Base-by-base conservation (phyloP, 2,113 vertebrate genomes). In the Pavo muticus region DNA sequence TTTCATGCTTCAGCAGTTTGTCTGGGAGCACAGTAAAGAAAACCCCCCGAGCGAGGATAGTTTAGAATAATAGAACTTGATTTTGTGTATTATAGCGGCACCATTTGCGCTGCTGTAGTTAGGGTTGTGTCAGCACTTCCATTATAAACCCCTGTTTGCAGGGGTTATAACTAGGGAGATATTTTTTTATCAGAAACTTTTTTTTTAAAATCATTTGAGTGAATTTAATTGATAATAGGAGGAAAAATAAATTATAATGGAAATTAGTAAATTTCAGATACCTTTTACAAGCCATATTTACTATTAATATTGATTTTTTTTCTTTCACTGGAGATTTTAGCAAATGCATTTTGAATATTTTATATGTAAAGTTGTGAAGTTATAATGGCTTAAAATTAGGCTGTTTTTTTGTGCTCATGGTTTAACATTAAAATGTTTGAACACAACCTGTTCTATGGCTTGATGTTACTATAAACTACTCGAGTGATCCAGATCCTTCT, bases 21-120 rank as follows among this genome's bases (percentile, higher is more conserved):
- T 98, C 98, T 98, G 98, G 99, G 98, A 99, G 98, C 98, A 97
- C 97, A 98, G 98, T 98, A 98, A 99, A 98, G 98, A 98, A 98
- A 99, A 98, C 98, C 99, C 99, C 98, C 98, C 98, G 98, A 99
- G 99, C 98, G 98, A 99, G 99, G 99, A 98, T 99, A 99, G 99
- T 99, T 99, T 98, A 99, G 99, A 99, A 99, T 99, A 99, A 99
- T 99, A 99, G 98, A 98, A 98, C 98, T 99, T 99, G 99, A 99
- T 99, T 99, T 99, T 99, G 98, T 98, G 98, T 99, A 99, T 98
- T 98, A 98, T 98, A 98, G 98, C 97, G 94, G 98, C 97, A 98
- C 97, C 98, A 98, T 98, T 98, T 98, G 98, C 96, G 97, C 98
- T 97, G 98, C 98, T 98, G 97, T 97, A 97, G 98, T 98, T 98